Percentiles rank a stretch among this genome's conserved stretches.
Evolutionary conservation across 2,113 vertebrate genomes (phyloP).

Genomic region (Reinhardtius hippoglossoides): DNA sequence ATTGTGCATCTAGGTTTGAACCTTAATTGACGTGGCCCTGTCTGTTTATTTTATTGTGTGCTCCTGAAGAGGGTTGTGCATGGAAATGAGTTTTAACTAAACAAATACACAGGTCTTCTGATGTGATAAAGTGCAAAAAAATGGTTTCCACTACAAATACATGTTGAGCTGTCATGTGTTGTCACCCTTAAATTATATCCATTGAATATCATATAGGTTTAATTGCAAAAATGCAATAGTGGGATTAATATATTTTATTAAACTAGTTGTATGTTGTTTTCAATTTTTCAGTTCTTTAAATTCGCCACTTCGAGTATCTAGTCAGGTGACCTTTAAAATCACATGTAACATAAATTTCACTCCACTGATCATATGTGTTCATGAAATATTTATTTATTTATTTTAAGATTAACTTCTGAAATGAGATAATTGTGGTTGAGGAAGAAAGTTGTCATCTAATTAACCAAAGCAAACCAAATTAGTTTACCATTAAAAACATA

Average conservation of each 20-base stretch:
- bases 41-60: slow-evolving; percentile 2
- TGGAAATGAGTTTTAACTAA: slow-evolving; percentile 10
- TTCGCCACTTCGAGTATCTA: not conserved
- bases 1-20: slow-evolving; percentile 4
- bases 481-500: not conserved
- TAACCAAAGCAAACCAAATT: not conserved
- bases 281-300: not conserved
- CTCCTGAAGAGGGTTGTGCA: slow-evolving; percentile 19
- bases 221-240: not conserved
- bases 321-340: slow-evolving; percentile 1
- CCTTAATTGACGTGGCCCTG: not conserved
- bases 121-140: not conserved
- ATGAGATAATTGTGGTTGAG: not conserved
- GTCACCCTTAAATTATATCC: not conserved
- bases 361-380: slow-evolving; percentile 18
- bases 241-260: not conserved
- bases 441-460: too few relatives aligned
- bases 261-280: not conserved
- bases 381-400: not conserved
- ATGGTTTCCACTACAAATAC: slow-evolving; percentile 6
- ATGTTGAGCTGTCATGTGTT: slow-evolving; percentile 1
- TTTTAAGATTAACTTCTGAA: not conserved
- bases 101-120: not conserved
- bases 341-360: not conserved
- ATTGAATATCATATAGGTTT: not conserved